phyloP scores from a whole-genome alignment of 2,888 invertebrate genomes.

The Trilocha varians region DNA sequence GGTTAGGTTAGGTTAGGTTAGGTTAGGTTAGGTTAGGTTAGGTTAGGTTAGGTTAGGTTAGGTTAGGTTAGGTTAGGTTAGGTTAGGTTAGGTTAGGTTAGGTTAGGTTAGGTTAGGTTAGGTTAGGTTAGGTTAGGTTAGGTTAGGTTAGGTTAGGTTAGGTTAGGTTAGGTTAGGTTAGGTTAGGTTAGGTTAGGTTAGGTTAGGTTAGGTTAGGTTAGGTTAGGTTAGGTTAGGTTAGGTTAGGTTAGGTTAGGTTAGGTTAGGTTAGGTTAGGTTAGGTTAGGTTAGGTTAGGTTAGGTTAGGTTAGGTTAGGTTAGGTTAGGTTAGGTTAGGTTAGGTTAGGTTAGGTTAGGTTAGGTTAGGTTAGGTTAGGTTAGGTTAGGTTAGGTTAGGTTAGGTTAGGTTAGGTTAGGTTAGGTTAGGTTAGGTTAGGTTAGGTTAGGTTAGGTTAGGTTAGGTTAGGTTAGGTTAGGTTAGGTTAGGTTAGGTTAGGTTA shows the following conservation, averaged over 20 bases:
- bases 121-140: constrained; percentile 15
- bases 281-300: constrained; percentile 7
- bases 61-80: constrained; percentile 15
- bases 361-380: no score
- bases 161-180: no score
- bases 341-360: constrained; percentile 13
- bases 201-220: no score
- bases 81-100: constrained; percentile 12
- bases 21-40: no score
- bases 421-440: constrained; percentile 10
- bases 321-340: constrained; percentile 10
- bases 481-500: no score
- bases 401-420: constrained; percentile 12
- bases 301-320: no score
- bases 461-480: no score
- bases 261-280: constrained; percentile 9
- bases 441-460: constrained; percentile 11
- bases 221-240: constrained; percentile 17
- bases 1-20: constrained; percentile 12
- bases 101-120: no score
- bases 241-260: constrained; percentile 15
- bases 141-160: constrained; percentile 17
- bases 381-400: constrained; percentile 17
- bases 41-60: no score
- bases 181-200: no score